Conservation (phyloP, 1,140 invertebrate genomes). For the Heliconius nattereri region DNA sequence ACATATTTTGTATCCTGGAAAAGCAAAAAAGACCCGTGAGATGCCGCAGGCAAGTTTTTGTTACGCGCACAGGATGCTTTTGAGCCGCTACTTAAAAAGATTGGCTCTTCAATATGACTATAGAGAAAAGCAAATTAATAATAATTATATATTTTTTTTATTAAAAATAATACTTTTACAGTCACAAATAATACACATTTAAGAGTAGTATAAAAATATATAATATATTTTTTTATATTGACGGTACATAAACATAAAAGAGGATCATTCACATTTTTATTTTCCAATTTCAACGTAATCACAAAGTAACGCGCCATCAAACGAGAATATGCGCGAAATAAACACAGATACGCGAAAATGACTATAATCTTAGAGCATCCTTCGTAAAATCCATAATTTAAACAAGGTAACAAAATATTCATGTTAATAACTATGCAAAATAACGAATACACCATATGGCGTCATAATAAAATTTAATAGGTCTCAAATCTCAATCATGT, state of each 20-base stretch:
- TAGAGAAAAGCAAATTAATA: background rate
- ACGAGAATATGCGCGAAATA: background rate
- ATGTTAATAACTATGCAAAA: slow-evolving; percentile 49
- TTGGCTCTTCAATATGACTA: background rate
- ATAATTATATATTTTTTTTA: background rate
- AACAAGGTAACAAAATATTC: slow-evolving; percentile 30
- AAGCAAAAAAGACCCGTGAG: slow-evolving; percentile 2
- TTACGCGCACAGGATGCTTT: background rate
- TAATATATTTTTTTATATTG: too few species aligned
- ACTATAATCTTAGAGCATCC: slow-evolving; percentile 25
- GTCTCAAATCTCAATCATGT: slow-evolving; percentile 61
- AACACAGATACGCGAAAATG: slow-evolving; percentile 17
- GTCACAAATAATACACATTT: background rate
- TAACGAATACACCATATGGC: slow-evolving; percentile 62
- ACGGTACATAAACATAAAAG: background rate
- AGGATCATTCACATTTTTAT: background rate
- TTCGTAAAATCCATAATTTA: slow-evolving; percentile 16
- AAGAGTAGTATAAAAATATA: background rate
- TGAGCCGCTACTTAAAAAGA: background rate
- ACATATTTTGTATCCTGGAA: background rate
- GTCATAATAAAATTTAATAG: slow-evolving; percentile 61
- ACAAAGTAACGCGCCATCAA: background rate
- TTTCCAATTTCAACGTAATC: slow-evolving; percentile 9
- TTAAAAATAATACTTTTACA: background rate
- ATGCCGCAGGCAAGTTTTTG: background rate